Conservation (phyloP, 2,888 invertebrate genomes). For the Mythimna lalbum region DNA sequence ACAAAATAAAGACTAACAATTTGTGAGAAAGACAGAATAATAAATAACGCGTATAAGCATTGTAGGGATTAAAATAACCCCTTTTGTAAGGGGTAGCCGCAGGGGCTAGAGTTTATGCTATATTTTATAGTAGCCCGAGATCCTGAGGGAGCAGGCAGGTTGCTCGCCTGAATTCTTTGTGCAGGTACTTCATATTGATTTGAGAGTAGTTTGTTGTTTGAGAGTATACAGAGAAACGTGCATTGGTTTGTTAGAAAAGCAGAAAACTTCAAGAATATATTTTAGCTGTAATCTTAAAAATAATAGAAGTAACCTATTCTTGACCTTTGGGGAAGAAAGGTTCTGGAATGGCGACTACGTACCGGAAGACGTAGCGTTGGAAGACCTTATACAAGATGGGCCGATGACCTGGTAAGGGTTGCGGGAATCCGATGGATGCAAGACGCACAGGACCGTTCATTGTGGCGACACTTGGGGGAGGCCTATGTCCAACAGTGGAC, state of each 20-base stretch:
- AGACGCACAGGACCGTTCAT: too few relatives aligned
- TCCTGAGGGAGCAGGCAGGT: conserved; percentile 40
- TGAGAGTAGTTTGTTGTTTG: conserved; percentile 9
- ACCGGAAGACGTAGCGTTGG: too few relatives aligned
- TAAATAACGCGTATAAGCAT: conserved; percentile 60
- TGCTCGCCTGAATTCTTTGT: conserved; percentile 31
- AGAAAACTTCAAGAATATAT: neutral
- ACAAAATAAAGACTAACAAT: conserved; percentile 52
- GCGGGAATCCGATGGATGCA: too few relatives aligned
- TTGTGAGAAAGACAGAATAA: conserved; percentile 51
- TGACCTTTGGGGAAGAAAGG: too few relatives aligned
- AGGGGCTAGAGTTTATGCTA: conserved; percentile 51
- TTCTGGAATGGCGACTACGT: too few relatives aligned
- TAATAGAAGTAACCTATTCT: too few relatives aligned
- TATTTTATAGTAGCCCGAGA: conserved; percentile 46
- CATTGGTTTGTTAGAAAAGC: neutral
- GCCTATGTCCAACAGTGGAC: too few relatives aligned
- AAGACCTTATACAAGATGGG: too few relatives aligned
- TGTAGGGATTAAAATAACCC: conserved; percentile 62
- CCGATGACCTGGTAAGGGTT: too few relatives aligned
- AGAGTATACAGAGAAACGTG: neutral
- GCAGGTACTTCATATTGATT: conserved; percentile 31
- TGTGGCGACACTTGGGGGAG: too few relatives aligned
- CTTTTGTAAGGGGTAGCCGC: conserved; percentile 49
- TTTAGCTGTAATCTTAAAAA: too few relatives aligned